Evolutionary conservation across 2,797 vertebrate species (phyloP).

Genomic region (Anniella stebbinsi): DNA sequence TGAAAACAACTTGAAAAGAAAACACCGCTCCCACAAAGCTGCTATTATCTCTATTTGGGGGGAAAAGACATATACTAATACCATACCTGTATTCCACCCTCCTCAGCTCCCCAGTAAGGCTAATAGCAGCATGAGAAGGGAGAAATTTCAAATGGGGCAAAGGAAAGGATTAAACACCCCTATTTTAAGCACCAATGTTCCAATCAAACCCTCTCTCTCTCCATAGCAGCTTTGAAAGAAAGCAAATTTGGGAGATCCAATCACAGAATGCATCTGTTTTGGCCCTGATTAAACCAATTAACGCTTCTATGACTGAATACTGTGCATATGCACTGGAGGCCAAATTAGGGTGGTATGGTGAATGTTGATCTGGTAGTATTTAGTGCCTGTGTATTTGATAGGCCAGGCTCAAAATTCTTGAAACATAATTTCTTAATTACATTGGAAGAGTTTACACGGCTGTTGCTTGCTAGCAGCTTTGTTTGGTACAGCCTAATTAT

Average conservation of each 20-base stretch:
- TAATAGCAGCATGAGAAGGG: background rate
- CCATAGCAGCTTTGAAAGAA: background rate
- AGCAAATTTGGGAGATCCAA: background rate
- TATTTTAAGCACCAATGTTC: background rate
- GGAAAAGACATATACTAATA: background rate
- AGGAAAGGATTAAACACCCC: background rate
- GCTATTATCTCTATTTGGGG: background rate
- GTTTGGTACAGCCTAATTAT: background rate
- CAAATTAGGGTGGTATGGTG: background rate
- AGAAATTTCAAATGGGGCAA: background rate
- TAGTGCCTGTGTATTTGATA: background rate
- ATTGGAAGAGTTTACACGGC: background rate
- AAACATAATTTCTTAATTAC: slow-evolving; percentile 10
- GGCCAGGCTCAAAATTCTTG: background rate
- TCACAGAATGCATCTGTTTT: background rate
- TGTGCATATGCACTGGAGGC: background rate
- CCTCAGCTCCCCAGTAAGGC: background rate
- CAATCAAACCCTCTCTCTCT: background rate
- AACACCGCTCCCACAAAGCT: background rate
- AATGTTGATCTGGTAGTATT: background rate
- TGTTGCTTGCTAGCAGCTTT: background rate
- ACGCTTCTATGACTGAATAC: background rate
- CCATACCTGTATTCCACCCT: background rate
- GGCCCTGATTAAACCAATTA: background rate
- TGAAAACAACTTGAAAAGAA: background rate